A percentile compares a stretch with the other conserved stretches of the same genome.
Evolutionary conservation across 1,140 invertebrate genomes (phyloP).

Genomic region (Pollicipes pollicipes): DNA sequence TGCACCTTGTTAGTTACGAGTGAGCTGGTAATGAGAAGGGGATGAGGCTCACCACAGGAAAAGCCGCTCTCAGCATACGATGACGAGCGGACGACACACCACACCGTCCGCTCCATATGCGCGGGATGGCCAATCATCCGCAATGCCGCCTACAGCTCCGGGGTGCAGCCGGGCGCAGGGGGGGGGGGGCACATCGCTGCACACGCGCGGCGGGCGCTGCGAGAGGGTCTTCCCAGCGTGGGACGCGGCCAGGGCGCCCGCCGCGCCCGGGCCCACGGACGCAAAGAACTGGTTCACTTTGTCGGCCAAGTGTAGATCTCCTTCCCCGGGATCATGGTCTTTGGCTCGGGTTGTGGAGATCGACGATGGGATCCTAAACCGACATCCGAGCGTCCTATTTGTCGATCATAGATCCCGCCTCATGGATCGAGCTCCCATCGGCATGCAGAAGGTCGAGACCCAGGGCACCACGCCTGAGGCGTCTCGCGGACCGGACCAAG

Average conservation of each 20-base stretch:
- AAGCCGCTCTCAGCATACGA: neutral
- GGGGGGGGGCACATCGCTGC: neutral
- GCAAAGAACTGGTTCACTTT: neutral
- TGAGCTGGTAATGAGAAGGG: neutral
- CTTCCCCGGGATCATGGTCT: neutral
- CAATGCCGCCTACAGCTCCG: neutral
- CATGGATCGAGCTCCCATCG: neutral
- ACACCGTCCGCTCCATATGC: neutral
- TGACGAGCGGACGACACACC: no score
- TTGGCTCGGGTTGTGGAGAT: neutral
- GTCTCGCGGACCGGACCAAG: neutral
- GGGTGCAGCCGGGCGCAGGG: no score
- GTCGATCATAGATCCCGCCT: neutral
- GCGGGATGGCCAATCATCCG: neutral
- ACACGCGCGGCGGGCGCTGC: neutral
- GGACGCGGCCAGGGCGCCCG: neutral
- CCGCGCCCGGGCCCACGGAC: neutral
- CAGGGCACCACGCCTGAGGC: neutral
- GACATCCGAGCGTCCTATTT: neutral
- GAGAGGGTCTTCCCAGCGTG: neutral
- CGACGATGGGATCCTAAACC: neutral
- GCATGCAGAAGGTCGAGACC: neutral
- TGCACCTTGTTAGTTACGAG: neutral
- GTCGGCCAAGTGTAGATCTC: neutral
- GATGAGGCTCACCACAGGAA: neutral